Evolutionary conservation across 2,888 invertebrate genomes (phyloP), one percentile per base, ranked within the genome.

Genomic region (Graphium colonna): DNA sequence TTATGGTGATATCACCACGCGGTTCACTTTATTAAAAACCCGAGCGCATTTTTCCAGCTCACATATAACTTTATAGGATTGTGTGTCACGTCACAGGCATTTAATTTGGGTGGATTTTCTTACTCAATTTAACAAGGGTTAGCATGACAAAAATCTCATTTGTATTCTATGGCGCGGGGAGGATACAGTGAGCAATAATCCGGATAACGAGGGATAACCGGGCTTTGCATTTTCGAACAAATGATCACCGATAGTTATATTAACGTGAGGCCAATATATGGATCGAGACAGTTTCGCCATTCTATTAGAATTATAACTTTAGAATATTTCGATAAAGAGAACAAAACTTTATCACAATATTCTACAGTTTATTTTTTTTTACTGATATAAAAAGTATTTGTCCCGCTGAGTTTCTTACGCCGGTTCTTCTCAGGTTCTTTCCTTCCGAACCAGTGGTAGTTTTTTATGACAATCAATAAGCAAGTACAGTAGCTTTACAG

Each of bases 21-120:
- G n/a, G n/a, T n/a, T n/a, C n/a, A 21, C 21, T 21, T 21, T 21
- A 21, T 21, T 21, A 21, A 21, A 21, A 21, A 21, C 21, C 21
- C 21, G 21, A 21, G 21, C 21, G 21, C 21, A 21, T 21, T 21
- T 21, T 21, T 21, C 5, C n/a, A n/a, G 21, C 21, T 2, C 21
- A 21, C 65, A 56, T 44, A 57, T 57, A 59, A 59, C 60, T 59
- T 55, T 55, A 57, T 56, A 52, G 54, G 52, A 55, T 46, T 43
- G 9, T 46, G n/a, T n/a, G n/a, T 12, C 38, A 31, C 59, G 40
- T 52, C 28, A 31, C 28, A 21, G 16, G 28, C 13, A 33, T 52
- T 48, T 52, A 52, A 43, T 44, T 48, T 48, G 28, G 38, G 12
- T 48, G 31, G 38, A 38, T 43, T 43, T 48, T 48, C 43, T 53